Percentiles rank a stretch among this genome's conserved stretches.
Conservation (phyloP, 2,113 vertebrate species). For the Varanus komodoensis region DNA sequence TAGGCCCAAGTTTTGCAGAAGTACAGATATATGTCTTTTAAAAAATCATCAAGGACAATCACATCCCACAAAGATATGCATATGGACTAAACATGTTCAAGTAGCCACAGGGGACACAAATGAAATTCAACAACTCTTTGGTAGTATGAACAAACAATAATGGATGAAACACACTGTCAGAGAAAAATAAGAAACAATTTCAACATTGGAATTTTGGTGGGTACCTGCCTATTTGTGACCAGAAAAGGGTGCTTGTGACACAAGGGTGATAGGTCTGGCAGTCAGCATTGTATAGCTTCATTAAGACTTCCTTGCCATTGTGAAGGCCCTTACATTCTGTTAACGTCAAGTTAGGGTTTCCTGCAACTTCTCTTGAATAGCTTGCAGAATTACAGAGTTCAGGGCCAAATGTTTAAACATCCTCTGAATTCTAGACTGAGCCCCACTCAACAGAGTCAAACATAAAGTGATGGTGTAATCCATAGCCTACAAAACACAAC, state of each 20-base stretch:
- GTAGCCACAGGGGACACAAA: neutral
- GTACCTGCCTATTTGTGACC: neutral
- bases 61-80: too few relatives aligned
- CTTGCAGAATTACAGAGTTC: neutral
- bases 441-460: too few relatives aligned
- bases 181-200: too few relatives aligned
- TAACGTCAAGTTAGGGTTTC: neutral
- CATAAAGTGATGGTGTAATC: too few relatives aligned
- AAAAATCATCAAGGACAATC: too few relatives aligned
- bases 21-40: too few relatives aligned
- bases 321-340: too few relatives aligned
- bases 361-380: neutral
- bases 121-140: neutral
- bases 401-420: neutral
- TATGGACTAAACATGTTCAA: too few relatives aligned
- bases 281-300: too few relatives aligned
- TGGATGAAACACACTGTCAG: too few relatives aligned
- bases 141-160: neutral
- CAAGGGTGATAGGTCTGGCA: neutral
- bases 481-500: too few relatives aligned
- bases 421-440: neutral
- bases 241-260: neutral
- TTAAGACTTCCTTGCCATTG: neutral
- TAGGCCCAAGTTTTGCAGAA: too few relatives aligned
- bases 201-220: neutral